These are phyloP conservation scores for Loriculus beryllinus DNA, from an alignment of 2,797 vertebrate genomes.

Conservation along the genomic window DNA sequence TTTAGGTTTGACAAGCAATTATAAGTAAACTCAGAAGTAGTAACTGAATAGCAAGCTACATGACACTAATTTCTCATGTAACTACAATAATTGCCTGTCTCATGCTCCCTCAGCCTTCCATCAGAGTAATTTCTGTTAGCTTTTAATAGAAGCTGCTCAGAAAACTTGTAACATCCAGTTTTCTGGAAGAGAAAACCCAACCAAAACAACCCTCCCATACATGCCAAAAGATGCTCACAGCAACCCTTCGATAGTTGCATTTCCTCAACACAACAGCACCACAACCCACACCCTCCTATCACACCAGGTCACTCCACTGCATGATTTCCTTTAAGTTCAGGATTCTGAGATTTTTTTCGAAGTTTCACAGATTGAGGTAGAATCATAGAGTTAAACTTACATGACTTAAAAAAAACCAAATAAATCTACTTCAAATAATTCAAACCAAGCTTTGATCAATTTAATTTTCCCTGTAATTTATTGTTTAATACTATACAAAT, in stretches of 20 bases:
- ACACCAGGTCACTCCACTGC: background rate
- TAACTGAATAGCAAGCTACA: background rate
- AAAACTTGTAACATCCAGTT: background rate
- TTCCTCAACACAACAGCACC: background rate
- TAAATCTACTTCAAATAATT: background rate
- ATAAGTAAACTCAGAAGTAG: background rate
- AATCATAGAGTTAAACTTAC: background rate
- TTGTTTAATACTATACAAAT: background rate
- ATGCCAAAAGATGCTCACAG: background rate
- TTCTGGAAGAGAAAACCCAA: background rate
- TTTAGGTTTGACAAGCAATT: background rate
- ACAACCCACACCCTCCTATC: background rate
- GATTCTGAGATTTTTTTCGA: background rate
- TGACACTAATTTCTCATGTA: background rate
- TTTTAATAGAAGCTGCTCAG: background rate
- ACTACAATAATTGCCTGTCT: background rate
- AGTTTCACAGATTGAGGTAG: background rate
- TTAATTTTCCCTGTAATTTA: background rate
- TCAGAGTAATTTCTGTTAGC: background rate
- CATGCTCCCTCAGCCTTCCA: background rate
- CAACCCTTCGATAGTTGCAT: background rate
- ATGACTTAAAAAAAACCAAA: background rate
- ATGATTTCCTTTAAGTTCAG: background rate
- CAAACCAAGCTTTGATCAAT: background rate
- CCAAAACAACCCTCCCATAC: background rate